These are phyloP conservation scores for Subacronicta megacephala DNA, from an alignment of 2,888 invertebrate genomes.

Conservation along the genomic window DNA sequence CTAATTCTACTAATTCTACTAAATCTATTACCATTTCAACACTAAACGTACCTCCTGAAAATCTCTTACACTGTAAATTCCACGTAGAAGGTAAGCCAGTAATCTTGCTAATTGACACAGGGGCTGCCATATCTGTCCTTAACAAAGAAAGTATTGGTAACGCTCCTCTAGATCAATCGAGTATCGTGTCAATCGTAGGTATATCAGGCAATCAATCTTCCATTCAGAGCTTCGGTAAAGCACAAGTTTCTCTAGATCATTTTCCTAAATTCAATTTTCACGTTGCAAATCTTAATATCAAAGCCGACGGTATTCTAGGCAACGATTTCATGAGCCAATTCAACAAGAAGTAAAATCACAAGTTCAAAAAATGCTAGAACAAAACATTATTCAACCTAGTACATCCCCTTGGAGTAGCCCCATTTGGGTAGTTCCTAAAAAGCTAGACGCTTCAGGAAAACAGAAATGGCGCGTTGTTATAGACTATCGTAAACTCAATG, in stretches of 20 bases:
- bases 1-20: neutral
- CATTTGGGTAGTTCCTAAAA: constrained; percentile 20
- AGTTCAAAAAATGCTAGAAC: constrained; percentile 28
- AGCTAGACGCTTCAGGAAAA: constrained; percentile 17
- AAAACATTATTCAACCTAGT: constrained; percentile 19
- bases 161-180: constrained; percentile 27
- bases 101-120: constrained; percentile 14
- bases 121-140: constrained; percentile 55
- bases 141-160: constrained; percentile 43
- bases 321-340: constrained; percentile 61
- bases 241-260: constrained; percentile 46
- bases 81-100: constrained; percentile 50
- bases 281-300: neutral
- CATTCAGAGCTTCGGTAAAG: constrained; percentile 44
- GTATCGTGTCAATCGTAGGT: constrained; percentile 56
- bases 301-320: constrained; percentile 32
- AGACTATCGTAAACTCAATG: neutral
- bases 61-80: constrained; percentile 52
- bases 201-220: constrained; percentile 48
- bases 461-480: constrained; percentile 19
- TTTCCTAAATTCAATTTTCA: too few relatives aligned
- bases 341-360: constrained; percentile 55
- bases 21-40: neutral
- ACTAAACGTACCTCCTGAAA: constrained; percentile 57
- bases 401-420: constrained; percentile 9